Percentiles rank a stretch among this genome's conserved stretches.
Evolutionary conservation across 2,888 invertebrate genomes (phyloP).

Genomic region (Siphonodentalium dalli): DNA sequence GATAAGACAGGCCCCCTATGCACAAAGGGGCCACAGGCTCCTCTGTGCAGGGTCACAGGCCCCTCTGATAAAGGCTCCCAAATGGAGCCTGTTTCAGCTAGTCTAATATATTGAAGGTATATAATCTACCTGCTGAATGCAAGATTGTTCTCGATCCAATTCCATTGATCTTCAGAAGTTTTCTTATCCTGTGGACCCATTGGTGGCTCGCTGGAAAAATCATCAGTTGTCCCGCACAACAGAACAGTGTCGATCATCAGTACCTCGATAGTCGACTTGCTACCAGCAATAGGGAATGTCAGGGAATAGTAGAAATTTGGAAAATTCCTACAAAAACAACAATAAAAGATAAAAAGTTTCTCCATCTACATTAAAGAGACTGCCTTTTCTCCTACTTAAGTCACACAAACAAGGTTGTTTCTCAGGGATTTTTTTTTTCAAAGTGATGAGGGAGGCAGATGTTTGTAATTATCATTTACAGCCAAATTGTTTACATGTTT

Average conservation of each 20-base stretch:
- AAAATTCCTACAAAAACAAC: constrained; percentile 62
- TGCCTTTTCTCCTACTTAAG: too few relatives aligned
- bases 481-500: too few relatives aligned
- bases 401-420: too few relatives aligned
- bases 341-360: not conserved
- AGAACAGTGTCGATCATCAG: constrained; percentile 68
- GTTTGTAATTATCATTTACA: too few relatives aligned
- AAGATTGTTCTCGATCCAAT: constrained; percentile 62
- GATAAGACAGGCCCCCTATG: too few relatives aligned
- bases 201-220: constrained; percentile 41
- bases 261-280: constrained; percentile 58
- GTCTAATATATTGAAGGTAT: too few relatives aligned
- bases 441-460: too few relatives aligned
- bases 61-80: too few relatives aligned
- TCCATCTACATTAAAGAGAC: not conserved
- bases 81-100: too few relatives aligned
- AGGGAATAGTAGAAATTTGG: constrained; percentile 66
- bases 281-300: constrained; percentile 50
- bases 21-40: too few relatives aligned
- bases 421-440: too few relatives aligned
- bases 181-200: constrained; percentile 36
- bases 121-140: constrained; percentile 55
- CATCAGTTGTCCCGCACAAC: constrained; percentile 66
- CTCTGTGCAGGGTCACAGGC: too few relatives aligned
- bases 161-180: constrained; percentile 60